Percentiles rank a stretch among this genome's conserved stretches.
Evolutionary conservation across 2,797 vertebrate genomes (phyloP).

Genomic region (Falco berigora): DNA sequence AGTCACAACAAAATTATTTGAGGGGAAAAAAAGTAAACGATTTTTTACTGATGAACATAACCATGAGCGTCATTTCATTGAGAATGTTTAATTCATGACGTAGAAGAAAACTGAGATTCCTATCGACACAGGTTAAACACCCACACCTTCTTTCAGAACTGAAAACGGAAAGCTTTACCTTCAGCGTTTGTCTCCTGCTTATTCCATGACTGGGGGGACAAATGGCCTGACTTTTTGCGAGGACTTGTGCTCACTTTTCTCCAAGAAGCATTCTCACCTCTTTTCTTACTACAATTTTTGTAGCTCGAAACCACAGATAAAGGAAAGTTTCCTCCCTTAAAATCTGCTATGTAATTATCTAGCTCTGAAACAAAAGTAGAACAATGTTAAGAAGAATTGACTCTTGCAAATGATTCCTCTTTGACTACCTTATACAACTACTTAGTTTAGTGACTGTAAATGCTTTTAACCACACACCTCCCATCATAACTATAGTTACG

Average conservation of each 20-base stretch:
- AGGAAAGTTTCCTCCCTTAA: conserved; percentile 83
- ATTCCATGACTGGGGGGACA: conserved; percentile 73
- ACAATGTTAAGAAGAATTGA: not conserved
- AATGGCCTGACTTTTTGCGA: conserved; percentile 79
- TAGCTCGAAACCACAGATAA: conserved; percentile 80
- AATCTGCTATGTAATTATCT: conserved; percentile 81
- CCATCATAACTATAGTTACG: not conserved
- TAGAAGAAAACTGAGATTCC: not conserved
- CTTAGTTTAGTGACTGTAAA: not conserved
- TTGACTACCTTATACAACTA: not conserved
- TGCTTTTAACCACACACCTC: not conserved
- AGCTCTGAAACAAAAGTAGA: conserved; percentile 79
- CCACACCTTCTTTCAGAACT: not conserved
- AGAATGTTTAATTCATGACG: not conserved
- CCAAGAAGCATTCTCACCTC: conserved; percentile 78
- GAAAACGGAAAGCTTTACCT: conserved; percentile 51
- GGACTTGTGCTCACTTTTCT: conserved; percentile 90
- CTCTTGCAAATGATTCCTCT: not conserved
- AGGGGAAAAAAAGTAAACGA: fast-evolving
- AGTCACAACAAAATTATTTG: not conserved
- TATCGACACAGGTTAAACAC: not conserved
- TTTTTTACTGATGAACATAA: not conserved
- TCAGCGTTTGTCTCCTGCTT: conserved; percentile 59
- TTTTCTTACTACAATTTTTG: conserved; percentile 78
- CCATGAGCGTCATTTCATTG: not conserved